Evolutionary conservation across 2,888 invertebrate species (phyloP), one percentile per base, ranked within the genome.

Genomic region (Drosophila testacea): DNA sequence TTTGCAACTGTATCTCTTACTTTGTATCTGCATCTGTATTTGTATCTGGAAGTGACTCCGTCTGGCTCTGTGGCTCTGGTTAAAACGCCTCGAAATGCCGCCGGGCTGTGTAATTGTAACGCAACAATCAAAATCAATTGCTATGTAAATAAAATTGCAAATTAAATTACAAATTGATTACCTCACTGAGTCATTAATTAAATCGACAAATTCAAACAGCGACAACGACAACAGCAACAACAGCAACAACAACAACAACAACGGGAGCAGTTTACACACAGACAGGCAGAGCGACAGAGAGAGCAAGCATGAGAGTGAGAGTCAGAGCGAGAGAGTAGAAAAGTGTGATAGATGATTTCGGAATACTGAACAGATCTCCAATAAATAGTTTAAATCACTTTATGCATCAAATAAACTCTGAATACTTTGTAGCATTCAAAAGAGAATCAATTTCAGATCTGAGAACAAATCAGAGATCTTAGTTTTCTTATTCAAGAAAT

Each of bases 151-250:
- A 81, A 88, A 76, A 81, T 83, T 79, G 85, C 81, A 85, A 90
- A 88, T 90, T 88, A 85, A 85, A 90, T 90, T 88, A 90, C 85
- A 91, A 91, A 90, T 90, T 90, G 90, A 91, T 91, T 90, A 89
- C 82, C 83, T 81, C 90, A 85, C 83, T 84, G 86, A 87, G 84
- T 81, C 89, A 89, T 90, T 91, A 90, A 90, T 90, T 86, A 86
- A 84, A 88, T 70, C 80, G 60, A 73, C 52, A 66, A 67, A 59
- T 67, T 50, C 57, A 62, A 63, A 39, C 52, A 54, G 41, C 30
- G 30, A 28, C 39, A 28, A 39, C 38, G 30, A 41, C 52, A 69
- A 60, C 57, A 13, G 16, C 30, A 46, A 46, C 34, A 51, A 41
- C 57, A 51, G 38, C 57, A 48, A 61, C 51, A 28, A 36, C 28